phyloP scores from a whole-genome alignment of 2,113 vertebrate genomes.

The Coptodon rendalli region DNA sequence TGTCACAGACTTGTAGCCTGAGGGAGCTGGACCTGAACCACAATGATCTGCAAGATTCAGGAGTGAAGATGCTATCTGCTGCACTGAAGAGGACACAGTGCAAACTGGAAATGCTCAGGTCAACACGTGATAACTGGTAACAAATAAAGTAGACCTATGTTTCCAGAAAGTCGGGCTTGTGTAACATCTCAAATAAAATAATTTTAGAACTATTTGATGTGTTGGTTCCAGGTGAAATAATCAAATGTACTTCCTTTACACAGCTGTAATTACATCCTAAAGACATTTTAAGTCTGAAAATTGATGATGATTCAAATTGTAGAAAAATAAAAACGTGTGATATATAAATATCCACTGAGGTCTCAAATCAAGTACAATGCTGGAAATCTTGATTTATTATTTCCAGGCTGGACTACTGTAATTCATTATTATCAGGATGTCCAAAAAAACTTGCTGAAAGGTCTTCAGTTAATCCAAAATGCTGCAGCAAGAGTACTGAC shows the following conservation, averaged over 20 bases:
- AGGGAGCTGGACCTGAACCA: not conserved
- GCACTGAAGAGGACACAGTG: not conserved
- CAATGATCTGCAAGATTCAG: not conserved
- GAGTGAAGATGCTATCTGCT: not conserved
- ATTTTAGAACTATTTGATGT: not conserved
- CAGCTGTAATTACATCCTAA: not conserved
- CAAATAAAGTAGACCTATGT: not conserved
- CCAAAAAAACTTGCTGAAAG: fast-evolving
- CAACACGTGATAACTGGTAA: not conserved
- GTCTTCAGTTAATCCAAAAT: fast-evolving
- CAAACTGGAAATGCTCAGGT: not conserved
- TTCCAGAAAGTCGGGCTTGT: not conserved
- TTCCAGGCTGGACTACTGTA: not conserved
- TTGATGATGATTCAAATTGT: not conserved
- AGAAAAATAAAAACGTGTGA: not conserved
- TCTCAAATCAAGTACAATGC: not conserved
- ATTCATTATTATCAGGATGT: not conserved
- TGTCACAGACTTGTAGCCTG: not conserved
- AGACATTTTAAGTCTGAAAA: not conserved
- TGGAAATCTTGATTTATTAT: not conserved
- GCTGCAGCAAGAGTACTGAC: fast-evolving
- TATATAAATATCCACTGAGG: not conserved
- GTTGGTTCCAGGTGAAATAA: not conserved
- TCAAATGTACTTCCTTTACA: not conserved
- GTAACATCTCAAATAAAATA: not conserved